A percentile compares a stretch with the other conserved stretches of the same genome.
Conservation (phyloP, 1,140 invertebrate species). For the Eupeodes corollae region DNA sequence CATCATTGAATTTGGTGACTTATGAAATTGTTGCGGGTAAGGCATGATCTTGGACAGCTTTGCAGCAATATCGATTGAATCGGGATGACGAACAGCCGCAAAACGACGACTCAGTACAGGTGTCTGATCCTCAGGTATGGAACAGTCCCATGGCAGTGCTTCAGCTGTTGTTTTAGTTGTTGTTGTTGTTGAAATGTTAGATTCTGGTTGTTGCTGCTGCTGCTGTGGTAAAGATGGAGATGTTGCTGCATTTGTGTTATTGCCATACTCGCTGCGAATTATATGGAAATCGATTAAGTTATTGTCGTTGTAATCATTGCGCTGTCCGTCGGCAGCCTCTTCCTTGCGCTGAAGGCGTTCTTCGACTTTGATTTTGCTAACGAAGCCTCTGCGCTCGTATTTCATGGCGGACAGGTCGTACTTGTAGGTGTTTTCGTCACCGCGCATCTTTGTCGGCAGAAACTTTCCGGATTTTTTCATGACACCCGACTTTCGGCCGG, state of each 20-base stretch:
- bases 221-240: background rate
- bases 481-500: conserved; percentile 24
- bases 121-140: conserved; percentile 16
- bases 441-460: conserved; percentile 17
- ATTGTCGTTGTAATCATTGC: conserved; percentile 34
- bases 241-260: background rate
- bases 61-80: conserved; percentile 27
- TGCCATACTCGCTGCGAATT: conserved; percentile 4
- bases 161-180: conserved; percentile 23
- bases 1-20: conserved; percentile 18
- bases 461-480: conserved; percentile 28
- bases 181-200: conserved; percentile 7
- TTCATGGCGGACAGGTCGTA: conserved; percentile 32
- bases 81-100: conserved; percentile 31
- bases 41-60: conserved; percentile 30
- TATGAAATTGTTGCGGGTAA: conserved; percentile 28
- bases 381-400: conserved; percentile 32
- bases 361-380: conserved; percentile 24
- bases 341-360: conserved; percentile 12
- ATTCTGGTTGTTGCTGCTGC: conserved; percentile 14
- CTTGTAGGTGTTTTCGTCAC: conserved; percentile 32
- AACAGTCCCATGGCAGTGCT: conserved; percentile 31
- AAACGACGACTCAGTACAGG: conserved; percentile 33
- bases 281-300: conserved; percentile 33
- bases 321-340: conserved; percentile 6